Base-by-base conservation (phyloP, 2,797 vertebrate species). In the Gambelia wislizenii region DNA sequence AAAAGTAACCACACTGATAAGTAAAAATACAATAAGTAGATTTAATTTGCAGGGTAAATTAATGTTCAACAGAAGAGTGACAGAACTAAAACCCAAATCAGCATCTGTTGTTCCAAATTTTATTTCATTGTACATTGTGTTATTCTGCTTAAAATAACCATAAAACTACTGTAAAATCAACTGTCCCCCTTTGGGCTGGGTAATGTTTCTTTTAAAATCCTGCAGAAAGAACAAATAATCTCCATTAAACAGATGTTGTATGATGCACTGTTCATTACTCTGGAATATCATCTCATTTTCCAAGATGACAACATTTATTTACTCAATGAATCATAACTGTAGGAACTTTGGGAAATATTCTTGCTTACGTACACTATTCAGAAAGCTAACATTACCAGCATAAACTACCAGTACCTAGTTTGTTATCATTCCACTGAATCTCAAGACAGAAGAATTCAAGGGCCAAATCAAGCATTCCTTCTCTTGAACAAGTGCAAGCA, bases 151-250 rank as follows among this genome's bases (percentile, higher is more conserved):
- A 92, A 92, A 92, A 85, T 64, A 92, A 81, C 39, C 61, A 85
- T 90, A 93, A 92, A 92, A 88, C 91, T 92, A 91, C 89, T 92
- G 91, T 91, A 95, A 95, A 96, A 92, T 93, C 92, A 92, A 90
- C 86, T 92, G 91, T 93, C 49, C 7, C 64, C 49, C 83, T 69
- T 27, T 92, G 77, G 67, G 54, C 74, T 0, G 59, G 80, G 77
- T 76, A 91, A 27, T 42, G 70, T 91, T 92, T 92, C 56, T 92
- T 89, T 6, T 49, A n/a, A 81, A 85, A 78, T 49, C 79, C 25
- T 0, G 42, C 9, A 39, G 2, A 88, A 61, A 87, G 93, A 91
- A 91, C 44, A 92, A 94, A 85, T 81, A 1, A 88, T 91, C 69
- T 81, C 47, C 69, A 69, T 86, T 94, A 85, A 93, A 93, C 72